Evolutionary conservation across 2,797 vertebrate species (phyloP).

Genomic region (Ceryle rudis): DNA sequence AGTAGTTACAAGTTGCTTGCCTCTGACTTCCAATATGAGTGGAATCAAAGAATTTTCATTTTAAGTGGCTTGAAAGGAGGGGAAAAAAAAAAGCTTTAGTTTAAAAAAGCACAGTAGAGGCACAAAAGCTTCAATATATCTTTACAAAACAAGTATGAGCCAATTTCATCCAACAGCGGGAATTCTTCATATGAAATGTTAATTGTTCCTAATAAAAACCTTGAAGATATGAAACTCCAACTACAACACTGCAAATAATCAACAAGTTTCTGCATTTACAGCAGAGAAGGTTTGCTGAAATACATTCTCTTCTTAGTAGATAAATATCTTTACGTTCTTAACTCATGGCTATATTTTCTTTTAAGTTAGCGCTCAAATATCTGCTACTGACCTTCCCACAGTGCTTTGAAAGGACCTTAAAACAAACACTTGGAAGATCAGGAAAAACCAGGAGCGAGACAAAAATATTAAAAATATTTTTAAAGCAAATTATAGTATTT

Average conservation of each 20-base stretch:
- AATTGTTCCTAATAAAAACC: not conserved
- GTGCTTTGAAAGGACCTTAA: not conserved
- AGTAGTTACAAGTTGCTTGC: not conserved
- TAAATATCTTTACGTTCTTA: not conserved
- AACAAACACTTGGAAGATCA: not conserved
- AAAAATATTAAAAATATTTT: rapidly evolving
- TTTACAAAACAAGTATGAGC: not conserved
- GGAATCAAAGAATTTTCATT: not conserved
- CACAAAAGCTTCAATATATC: not conserved
- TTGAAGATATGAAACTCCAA: not conserved
- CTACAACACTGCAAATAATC: not conserved
- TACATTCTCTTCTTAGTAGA: not conserved
- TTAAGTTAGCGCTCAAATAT: too few species aligned
- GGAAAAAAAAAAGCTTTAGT: not conserved
- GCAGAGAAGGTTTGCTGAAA: not conserved
- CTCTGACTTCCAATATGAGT: not conserved
- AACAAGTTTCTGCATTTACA: not conserved
- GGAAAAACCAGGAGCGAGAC: not conserved
- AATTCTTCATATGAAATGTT: not conserved
- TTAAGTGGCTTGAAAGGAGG: not conserved
- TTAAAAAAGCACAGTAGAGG: not conserved
- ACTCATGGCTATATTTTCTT: rapidly evolving
- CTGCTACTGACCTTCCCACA: not conserved
- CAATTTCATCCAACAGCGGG: not conserved
- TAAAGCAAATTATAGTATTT: not conserved